These are phyloP conservation scores for Serinus canaria DNA, from an alignment of 2,113 vertebrate genomes.

Conservation along the genomic window DNA sequence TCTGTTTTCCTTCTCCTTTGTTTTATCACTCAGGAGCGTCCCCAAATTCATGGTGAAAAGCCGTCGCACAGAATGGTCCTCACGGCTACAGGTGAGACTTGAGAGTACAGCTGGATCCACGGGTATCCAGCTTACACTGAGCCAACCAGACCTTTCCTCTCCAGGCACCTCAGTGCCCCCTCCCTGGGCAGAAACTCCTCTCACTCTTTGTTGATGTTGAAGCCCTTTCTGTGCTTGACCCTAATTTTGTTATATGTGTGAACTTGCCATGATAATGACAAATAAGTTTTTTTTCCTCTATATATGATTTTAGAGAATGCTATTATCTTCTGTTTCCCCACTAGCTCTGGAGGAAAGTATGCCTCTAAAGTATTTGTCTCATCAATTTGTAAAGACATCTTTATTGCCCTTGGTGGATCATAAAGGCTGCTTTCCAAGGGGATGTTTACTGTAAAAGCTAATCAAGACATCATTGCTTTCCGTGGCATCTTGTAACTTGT, in stretches of 20 bases:
- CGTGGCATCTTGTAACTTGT: background rate
- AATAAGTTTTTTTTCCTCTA: background rate
- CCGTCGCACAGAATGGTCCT: background rate
- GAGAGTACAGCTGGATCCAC: background rate
- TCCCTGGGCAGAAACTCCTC: background rate
- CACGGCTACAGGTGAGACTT: background rate
- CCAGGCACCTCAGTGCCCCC: rapidly evolving
- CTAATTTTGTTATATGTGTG: background rate
- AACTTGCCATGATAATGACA: background rate
- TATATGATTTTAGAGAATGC: background rate
- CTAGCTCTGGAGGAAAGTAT: background rate
- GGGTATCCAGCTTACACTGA: background rate
- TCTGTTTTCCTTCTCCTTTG: background rate
- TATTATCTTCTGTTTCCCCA: background rate
- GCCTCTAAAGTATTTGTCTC: constrained; percentile 24
- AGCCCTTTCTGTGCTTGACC: background rate
- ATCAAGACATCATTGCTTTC: constrained; percentile 57
- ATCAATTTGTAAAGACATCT: constrained; percentile 50
- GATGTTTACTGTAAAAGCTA: constrained; percentile 48
- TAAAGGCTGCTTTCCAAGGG: constrained; percentile 24
- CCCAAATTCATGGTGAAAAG: background rate
- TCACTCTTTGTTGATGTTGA: background rate
- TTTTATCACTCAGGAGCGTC: background rate
- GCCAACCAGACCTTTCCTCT: background rate
- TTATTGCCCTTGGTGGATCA: constrained; percentile 33